Percentiles rank a stretch among this genome's conserved stretches.
Conservation (phyloP, 1,140 invertebrate species). For the Brachionus sp. region DNA sequence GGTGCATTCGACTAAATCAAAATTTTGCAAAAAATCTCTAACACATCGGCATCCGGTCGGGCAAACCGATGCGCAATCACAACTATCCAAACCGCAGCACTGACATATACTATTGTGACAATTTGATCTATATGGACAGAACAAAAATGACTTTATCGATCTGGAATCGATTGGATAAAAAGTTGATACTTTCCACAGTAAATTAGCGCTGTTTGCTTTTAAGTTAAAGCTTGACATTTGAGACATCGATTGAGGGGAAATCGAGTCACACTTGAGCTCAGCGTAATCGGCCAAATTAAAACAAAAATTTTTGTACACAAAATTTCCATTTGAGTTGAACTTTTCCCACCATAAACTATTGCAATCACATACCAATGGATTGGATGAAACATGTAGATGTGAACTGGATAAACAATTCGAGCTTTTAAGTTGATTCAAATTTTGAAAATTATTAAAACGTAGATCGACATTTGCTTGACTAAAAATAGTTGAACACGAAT, state of each 20-base stretch:
- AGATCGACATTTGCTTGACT: not conserved
- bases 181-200: not conserved
- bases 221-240: not conserved
- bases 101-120: not conserved
- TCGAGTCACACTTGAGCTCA: not conserved
- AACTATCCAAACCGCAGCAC: not conserved
- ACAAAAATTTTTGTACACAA: not conserved
- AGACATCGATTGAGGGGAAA: not conserved
- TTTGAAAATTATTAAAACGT: not conserved
- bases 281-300: not conserved
- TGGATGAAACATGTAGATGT: not conserved
- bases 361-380: slow-evolving; percentile 14
- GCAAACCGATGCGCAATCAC: not conserved
- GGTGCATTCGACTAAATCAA: not conserved
- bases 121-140: not conserved
- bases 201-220: not conserved
- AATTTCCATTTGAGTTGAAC: not conserved
- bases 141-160: not conserved
- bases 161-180: not conserved
- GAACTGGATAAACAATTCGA: not conserved
- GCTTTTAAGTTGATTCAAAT: not conserved
- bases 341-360: slow-evolving; percentile 18
- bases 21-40: not conserved
- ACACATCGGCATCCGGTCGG: not conserved
- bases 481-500: not conserved